phyloP scores from a whole-genome alignment of 2,797 vertebrate species.

The Rhabdophis nuchalis region DNA sequence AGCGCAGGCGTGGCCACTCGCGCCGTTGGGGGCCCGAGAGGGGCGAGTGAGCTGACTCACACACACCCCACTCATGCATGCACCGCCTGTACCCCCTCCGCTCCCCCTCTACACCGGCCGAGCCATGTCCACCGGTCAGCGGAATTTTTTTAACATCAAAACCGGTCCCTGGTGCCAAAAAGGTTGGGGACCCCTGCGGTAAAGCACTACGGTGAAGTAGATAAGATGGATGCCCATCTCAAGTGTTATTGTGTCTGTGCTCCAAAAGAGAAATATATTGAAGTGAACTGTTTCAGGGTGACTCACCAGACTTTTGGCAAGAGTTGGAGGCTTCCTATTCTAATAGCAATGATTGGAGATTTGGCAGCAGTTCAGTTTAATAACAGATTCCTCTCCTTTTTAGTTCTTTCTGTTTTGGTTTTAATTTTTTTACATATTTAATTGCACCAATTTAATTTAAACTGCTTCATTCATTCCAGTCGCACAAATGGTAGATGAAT shows the following conservation, averaged over 20 bases:
- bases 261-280: slow-evolving; percentile 1
- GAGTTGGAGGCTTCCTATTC: neutral
- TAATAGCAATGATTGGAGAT: neutral
- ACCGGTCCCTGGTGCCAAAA: too few relatives aligned
- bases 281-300: neutral
- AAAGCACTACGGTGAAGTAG: neutral
- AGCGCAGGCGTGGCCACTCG: too few relatives aligned
- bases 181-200: too few relatives aligned
- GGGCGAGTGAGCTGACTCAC: too few relatives aligned
- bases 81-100: too few relatives aligned
- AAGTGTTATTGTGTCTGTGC: neutral
- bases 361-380: neutral
- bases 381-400: neutral
- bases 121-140: too few relatives aligned
- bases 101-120: too few relatives aligned
- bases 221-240: neutral
- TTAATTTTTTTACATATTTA: neutral
- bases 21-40: too few relatives aligned
- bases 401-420: neutral
- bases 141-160: too few relatives aligned
- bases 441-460: neutral
- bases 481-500: neutral
- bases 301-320: neutral
- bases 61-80: too few relatives aligned
- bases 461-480: neutral